phyloP scores from a whole-genome alignment of 1,140 invertebrate species.

The Nilaparvata lugens region DNA sequence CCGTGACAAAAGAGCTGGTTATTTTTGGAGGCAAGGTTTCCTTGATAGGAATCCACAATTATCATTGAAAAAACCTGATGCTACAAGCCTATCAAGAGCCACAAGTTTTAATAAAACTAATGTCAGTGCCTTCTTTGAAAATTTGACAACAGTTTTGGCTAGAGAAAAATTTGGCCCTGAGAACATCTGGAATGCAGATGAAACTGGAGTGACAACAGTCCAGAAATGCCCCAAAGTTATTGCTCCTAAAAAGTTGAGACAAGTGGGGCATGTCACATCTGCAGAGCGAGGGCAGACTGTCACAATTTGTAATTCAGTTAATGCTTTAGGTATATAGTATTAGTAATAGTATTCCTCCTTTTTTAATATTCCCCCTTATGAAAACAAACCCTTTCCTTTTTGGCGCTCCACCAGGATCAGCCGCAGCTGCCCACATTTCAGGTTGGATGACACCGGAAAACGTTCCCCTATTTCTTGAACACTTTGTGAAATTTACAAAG shows the following conservation, averaged over 20 bases:
- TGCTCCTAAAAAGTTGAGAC: slow-evolving; percentile 33
- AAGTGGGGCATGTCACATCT: slow-evolving; percentile 37
- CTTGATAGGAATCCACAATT: slow-evolving; percentile 30
- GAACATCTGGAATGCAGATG: slow-evolving; percentile 37
- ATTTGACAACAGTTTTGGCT: slow-evolving; percentile 24
- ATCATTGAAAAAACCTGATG: slow-evolving; percentile 32
- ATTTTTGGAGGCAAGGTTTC: slow-evolving; percentile 30
- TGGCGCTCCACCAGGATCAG: slow-evolving; percentile 32
- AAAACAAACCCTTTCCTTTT: slow-evolving; percentile 36
- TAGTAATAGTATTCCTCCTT: slow-evolving; percentile 30
- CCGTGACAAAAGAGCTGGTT: slow-evolving; percentile 28
- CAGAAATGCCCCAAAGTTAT: slow-evolving; percentile 32
- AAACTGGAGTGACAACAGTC: slow-evolving; percentile 39
- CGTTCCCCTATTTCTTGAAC: slow-evolving; percentile 22
- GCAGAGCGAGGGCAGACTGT: slow-evolving; percentile 37
- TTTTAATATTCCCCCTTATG: slow-evolving; percentile 35
- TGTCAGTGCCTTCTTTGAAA: slow-evolving; percentile 29
- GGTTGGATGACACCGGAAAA: slow-evolving; percentile 35
- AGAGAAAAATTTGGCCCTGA: slow-evolving; percentile 30
- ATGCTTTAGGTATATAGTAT: too few relatives aligned
- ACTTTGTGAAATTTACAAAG: slow-evolving; percentile 9
- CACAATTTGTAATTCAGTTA: slow-evolving; percentile 33
- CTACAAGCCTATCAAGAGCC: slow-evolving; percentile 28
- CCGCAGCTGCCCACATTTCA: slow-evolving; percentile 31
- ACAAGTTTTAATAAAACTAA: slow-evolving; percentile 18